These are phyloP conservation scores for Alouatta palliata DNA, from an alignment of 2,113 vertebrate species.

Conservation along the genomic window DNA sequence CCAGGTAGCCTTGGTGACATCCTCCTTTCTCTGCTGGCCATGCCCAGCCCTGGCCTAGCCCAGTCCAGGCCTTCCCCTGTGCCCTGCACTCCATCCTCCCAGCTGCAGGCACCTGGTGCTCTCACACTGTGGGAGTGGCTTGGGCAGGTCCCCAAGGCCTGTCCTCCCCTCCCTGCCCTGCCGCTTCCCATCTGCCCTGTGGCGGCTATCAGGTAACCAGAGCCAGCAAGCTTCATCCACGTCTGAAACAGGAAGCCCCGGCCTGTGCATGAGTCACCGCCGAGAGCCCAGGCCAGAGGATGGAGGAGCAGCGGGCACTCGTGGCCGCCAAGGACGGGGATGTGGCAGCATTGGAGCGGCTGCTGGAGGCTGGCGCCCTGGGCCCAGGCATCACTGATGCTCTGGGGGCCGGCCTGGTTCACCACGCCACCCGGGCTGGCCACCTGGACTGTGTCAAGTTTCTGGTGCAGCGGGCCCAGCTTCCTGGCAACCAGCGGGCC, in stretches of 20 bases:
- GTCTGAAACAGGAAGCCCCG: constrained; percentile 67
- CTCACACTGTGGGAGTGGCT: accelerated
- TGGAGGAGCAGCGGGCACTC: constrained; percentile 83
- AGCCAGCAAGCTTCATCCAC: constrained; percentile 31
- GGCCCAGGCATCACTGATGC: constrained; percentile 77
- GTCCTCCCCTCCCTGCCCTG: background rate
- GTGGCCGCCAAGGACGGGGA: constrained; percentile 85
- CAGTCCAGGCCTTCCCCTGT: accelerated
- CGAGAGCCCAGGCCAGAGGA: background rate
- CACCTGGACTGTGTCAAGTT: constrained; percentile 87
- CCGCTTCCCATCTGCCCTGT: constrained; percentile 62
- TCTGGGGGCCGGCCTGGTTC: constrained; percentile 88
- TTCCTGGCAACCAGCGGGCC: constrained; percentile 84
- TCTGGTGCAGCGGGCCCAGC: constrained; percentile 83
- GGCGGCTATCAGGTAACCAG: constrained; percentile 71
- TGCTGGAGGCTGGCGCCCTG: constrained; percentile 81
- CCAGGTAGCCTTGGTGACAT: too few relatives aligned
- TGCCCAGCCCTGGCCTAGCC: accelerated
- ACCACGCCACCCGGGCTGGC: constrained; percentile 88
- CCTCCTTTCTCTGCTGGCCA: background rate
- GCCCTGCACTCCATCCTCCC: accelerated
- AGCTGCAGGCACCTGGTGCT: background rate
- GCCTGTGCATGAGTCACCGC: background rate
- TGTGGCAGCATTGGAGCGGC: constrained; percentile 80
- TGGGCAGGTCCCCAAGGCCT: background rate